phyloP scores from a whole-genome alignment of 1,140 invertebrate genomes.

The Oryctes rhinoceros region DNA sequence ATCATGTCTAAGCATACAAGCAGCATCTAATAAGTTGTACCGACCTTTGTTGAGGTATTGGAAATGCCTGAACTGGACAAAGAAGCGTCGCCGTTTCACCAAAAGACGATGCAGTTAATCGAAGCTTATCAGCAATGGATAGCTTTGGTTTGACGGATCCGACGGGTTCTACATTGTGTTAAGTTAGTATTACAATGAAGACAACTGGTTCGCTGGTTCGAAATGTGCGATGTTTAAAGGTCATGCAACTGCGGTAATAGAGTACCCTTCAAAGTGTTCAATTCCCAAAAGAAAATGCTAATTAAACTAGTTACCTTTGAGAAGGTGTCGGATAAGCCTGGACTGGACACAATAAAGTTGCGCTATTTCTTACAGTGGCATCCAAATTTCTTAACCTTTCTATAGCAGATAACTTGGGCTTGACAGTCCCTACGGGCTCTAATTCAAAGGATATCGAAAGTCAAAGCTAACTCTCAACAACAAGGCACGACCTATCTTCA shows the following conservation, averaged over 20 bases:
- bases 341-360: conserved; percentile 67
- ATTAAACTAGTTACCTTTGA: conserved; percentile 59
- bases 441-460: neutral
- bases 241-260: too few relatives aligned
- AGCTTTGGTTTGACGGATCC: conserved; percentile 68
- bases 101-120: conserved; percentile 54
- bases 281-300: too few relatives aligned
- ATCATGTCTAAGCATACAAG: too few relatives aligned
- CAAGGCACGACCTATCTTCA: neutral
- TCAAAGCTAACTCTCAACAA: neutral
- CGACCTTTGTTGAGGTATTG: conserved; percentile 60
- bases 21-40: too few relatives aligned
- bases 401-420: conserved; percentile 64
- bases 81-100: conserved; percentile 61
- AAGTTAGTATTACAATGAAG: too few relatives aligned
- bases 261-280: too few relatives aligned
- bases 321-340: conserved; percentile 68
- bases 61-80: conserved; percentile 69
- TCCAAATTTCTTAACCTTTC: conserved; percentile 59
- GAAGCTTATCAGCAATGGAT: conserved; percentile 62
- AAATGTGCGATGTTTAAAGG: too few relatives aligned
- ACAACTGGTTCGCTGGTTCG: too few relatives aligned
- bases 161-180: conserved; percentile 63
- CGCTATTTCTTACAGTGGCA: conserved; percentile 55
- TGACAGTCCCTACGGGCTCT: conserved; percentile 69